Evolutionary conservation across 1,140 invertebrate species (phyloP), one percentile per base, ranked within the genome.

Genomic region (Goniozus legneri): DNA sequence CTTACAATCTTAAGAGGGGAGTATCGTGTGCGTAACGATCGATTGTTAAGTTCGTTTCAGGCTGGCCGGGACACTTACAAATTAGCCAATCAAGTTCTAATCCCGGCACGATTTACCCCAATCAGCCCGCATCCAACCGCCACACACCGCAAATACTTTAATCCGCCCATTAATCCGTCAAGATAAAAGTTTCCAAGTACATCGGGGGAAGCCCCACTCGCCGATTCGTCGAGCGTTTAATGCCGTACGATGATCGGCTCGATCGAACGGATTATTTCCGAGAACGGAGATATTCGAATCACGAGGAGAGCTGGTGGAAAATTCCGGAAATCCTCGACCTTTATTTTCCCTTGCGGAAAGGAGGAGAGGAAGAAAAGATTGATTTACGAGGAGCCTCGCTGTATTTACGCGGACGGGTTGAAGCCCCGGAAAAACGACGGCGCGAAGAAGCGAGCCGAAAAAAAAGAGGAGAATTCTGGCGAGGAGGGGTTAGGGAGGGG

Each of bases 61-160:
- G 56, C 69, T 73, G 73, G 62, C 49, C 56, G 64, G 61, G 73
- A 76, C 73, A 76, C 71, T 76, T 75, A 76, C 72, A 75, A 76
- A 76, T 76, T 74, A 76, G 73, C 70, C 73, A 76, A 75, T 75
- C 73, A 76, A 73, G 71, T 66, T 64, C 70, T 71, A 73, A 75
- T 75, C 73, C 71, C 67, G 51, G 56, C 60, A 54, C 65, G 65
- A 71, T 65, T 64, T 66, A 58, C 58, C 64, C 67, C 63, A 68
- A 71, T 71, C 67, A 67, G 58, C 65, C 69, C 70, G 66, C 62
- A 73, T 74, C 63, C 61, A n/a, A n/a, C n/a, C n/a, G n/a, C n/a
- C n/a, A n/a, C n/a, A n/a, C 52, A 44, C 62, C 63, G 60, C 67
- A 73, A 75, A 76, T 73, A 75, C 70, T 72, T 75, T 76, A 76